Evolutionary conservation across 2,888 invertebrate genomes (phyloP).

Genomic region (Nebria salina): DNA sequence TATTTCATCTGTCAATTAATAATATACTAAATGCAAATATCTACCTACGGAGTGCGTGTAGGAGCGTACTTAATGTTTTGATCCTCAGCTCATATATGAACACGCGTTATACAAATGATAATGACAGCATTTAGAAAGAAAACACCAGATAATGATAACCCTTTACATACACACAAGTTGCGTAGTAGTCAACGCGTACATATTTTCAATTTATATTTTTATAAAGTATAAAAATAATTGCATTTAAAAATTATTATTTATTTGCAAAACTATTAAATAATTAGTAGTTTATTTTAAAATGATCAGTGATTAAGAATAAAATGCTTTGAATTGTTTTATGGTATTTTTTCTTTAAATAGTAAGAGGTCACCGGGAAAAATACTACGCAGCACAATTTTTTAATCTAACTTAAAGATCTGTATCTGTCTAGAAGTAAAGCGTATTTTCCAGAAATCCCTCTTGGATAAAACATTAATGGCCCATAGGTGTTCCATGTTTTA

Average conservation of each 20-base stretch:
- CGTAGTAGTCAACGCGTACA: neutral
- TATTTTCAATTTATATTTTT: neutral
- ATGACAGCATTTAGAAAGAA: neutral
- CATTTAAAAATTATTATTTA: neutral
- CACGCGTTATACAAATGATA: slow-evolving; percentile 1
- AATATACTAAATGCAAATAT: neutral
- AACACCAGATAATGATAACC: neutral
- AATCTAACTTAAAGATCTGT: neutral
- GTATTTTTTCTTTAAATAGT: too few species aligned
- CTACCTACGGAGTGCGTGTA: neutral
- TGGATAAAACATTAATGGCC: slow-evolving; percentile 38
- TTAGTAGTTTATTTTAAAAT: too few species aligned
- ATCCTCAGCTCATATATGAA: neutral
- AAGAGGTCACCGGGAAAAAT: too few species aligned
- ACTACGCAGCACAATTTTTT: too few species aligned
- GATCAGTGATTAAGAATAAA: too few species aligned
- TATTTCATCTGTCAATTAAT: slow-evolving; percentile 1
- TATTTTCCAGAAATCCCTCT: slow-evolving; percentile 6
- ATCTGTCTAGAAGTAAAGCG: slow-evolving; percentile 20
- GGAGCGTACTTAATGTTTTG: neutral
- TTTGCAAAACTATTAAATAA: neutral
- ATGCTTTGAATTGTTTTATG: too few species aligned
- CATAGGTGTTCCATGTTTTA: slow-evolving; percentile 41
- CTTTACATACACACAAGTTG: neutral
- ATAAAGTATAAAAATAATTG: neutral